Base-by-base conservation (phyloP, 2,797 vertebrate species). In the Heteromormyrus szaboi region DNA sequence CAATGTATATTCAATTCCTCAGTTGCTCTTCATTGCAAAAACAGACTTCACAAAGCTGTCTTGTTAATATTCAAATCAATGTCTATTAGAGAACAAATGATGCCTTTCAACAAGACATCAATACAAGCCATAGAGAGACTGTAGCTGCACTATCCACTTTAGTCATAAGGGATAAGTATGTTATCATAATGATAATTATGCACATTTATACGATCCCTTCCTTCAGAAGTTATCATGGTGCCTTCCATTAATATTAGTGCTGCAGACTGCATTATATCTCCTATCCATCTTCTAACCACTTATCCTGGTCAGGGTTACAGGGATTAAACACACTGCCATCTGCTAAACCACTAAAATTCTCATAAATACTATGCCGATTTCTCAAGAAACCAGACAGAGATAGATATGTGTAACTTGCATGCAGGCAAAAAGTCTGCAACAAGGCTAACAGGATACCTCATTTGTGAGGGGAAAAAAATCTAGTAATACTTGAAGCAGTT, bases 21-120 rank as follows among this genome's bases (percentile, higher is more conserved):
- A 25, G 41, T 48, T 83, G 46, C 41, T 83, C 19, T 72, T 72
- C 65, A 72, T 37, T 37, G 65, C 65, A 72, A 72, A 33, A 72
- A 72, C 12, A 72, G 65, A 72, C 65, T 72, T 72, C 65, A 72
- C 29, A 72, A 72, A 72, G 68, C 68, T 17, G 29, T 14, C 29
- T 72, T 72, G 29, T 37, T 72, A 72, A 72, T 72, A 72, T 72
- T 72, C 68, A 72, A 72, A 72, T 72, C 68, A 72, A 72, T 37
- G 68, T 37, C 68, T 17, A 72, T 72, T 56, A 48, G 19, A 68
- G 22, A 68, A 50, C 62, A 87, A 72, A 68, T 51, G 22, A 14
- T 72, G 68, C 25, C 33, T 62, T 62, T 29, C 41, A 22, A 33
- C 59, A 87, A 86, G 56, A 87, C 41, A 44, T 51, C n/a, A 86